Percentiles rank a stretch among this genome's conserved stretches.
Conservation (phyloP, 2,797 vertebrate genomes). For the Premnoplex brunnescens region DNA sequence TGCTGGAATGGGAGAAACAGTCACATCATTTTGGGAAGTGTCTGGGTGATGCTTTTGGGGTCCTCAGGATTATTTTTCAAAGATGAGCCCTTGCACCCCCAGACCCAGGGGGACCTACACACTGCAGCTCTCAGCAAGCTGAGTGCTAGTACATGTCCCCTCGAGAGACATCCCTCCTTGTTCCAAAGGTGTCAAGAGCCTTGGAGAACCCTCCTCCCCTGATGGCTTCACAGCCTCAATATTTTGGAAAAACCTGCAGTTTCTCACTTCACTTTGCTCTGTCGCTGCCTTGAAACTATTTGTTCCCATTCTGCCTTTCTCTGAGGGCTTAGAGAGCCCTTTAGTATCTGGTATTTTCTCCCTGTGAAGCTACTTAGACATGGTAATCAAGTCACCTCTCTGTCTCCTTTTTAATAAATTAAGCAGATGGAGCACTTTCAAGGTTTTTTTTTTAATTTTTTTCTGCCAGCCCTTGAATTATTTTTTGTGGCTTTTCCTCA, state of each 20-base stretch:
- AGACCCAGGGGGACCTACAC: fast-evolving
- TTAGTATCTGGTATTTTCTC: conserved; percentile 38
- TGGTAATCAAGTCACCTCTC: conserved; percentile 62
- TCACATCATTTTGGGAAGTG: background rate
- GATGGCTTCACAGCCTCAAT: background rate
- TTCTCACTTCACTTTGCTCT: background rate
- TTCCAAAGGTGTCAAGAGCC: background rate
- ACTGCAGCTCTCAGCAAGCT: background rate
- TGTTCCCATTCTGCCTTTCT: conserved; percentile 26
- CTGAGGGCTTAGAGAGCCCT: conserved; percentile 41
- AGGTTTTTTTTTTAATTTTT: background rate
- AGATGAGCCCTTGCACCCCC: background rate
- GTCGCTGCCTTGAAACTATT: background rate
- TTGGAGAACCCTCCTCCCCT: background rate
- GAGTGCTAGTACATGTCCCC: background rate
- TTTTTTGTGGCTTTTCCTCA: background rate
- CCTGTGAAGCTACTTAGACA: conserved; percentile 48
- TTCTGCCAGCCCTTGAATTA: background rate
- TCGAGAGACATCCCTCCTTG: background rate
- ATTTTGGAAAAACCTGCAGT: background rate
- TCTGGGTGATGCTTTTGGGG: background rate
- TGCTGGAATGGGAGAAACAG: background rate
- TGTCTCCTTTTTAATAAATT: conserved; percentile 60
- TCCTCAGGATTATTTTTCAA: background rate
- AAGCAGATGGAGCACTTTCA: conserved; percentile 43